A percentile compares a stretch with the other conserved stretches of the same genome.
Evolutionary conservation across 2,797 vertebrate species (phyloP).

Genomic region (Triplophysa bombifrons): DNA sequence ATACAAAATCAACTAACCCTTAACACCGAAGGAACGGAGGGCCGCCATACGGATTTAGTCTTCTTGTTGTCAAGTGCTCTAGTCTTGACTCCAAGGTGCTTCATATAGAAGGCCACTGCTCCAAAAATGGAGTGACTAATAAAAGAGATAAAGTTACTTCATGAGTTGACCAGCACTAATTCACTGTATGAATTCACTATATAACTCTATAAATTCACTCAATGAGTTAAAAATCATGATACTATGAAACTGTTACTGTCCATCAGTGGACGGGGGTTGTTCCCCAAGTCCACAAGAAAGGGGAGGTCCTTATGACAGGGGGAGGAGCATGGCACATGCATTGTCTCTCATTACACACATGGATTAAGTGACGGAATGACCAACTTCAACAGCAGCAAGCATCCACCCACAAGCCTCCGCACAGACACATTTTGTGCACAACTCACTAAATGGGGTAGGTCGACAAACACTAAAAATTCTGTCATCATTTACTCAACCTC

Average conservation of each 20-base stretch:
- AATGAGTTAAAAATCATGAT: too few species aligned
- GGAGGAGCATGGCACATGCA: slow-evolving; percentile 19
- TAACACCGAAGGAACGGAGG: slow-evolving; percentile 33
- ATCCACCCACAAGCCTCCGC: neutral
- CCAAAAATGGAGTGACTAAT: slow-evolving; percentile 82
- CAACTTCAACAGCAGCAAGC: neutral
- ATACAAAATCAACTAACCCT: slow-evolving; percentile 6
- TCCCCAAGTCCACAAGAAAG: neutral
- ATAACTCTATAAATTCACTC: too few species aligned
- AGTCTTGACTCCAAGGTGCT: slow-evolving; percentile 87
- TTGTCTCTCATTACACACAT: neutral
- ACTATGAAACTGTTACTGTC: too few species aligned
- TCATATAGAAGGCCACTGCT: slow-evolving; percentile 86
- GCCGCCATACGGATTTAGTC: slow-evolving; percentile 65
- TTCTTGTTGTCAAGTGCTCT: slow-evolving; percentile 87
- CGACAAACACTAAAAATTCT: too few species aligned
- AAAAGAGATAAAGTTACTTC: slow-evolving; percentile 18
- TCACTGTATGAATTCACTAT: neutral
- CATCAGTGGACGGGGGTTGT: neutral
- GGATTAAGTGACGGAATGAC: neutral
- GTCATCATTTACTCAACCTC: too few species aligned
- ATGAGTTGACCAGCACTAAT: neutral
- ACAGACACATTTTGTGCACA: neutral
- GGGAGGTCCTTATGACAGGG: neutral
- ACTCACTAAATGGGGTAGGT: too few species aligned